A percentile compares a stretch with the other conserved stretches of the same genome.
These are phyloP conservation scores for Xylophagus ater DNA, from an alignment of 2,888 invertebrate species.

Conservation along the genomic window DNA sequence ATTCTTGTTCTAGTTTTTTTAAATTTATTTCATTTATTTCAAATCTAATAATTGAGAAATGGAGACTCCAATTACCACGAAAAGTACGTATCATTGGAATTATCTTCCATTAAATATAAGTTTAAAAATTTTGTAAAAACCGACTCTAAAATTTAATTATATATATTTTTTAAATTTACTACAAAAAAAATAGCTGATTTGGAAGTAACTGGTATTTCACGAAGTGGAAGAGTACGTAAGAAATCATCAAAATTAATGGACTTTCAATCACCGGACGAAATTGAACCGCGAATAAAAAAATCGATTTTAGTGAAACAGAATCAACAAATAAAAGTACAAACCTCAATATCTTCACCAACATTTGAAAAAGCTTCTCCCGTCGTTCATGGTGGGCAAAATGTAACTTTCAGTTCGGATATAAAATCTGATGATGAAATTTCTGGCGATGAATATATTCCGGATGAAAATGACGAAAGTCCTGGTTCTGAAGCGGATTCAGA, in stretches of 20 bases:
- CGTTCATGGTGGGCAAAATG: background rate
- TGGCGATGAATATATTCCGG: conserved; percentile 5
- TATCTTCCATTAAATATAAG: too few relatives aligned
- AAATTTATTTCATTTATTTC: too few relatives aligned
- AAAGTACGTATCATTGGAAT: too few relatives aligned
- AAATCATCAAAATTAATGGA: conserved; percentile 91
- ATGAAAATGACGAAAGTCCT: conserved; percentile 9
- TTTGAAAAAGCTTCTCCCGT: background rate
- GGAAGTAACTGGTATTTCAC: conserved; percentile 76
- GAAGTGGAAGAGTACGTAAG: conserved; percentile 83
- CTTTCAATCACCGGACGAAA: conserved; percentile 84
- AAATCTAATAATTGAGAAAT: too few relatives aligned
- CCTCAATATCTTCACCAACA: background rate
- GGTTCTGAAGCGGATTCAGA: background rate
- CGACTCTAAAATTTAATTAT: too few relatives aligned
- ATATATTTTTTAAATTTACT: too few relatives aligned
- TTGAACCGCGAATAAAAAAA: conserved; percentile 40
- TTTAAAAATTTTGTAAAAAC: too few relatives aligned
- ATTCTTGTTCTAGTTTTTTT: too few relatives aligned
- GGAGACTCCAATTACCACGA: too few relatives aligned
- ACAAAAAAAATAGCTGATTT: too few relatives aligned
- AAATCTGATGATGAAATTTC: conserved; percentile 5
- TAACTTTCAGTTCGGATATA: conserved; percentile 4
- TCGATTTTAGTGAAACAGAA: conserved; percentile 10
- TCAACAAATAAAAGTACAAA: background rate